phyloP scores from a whole-genome alignment of 2,113 vertebrate species.

The Elachura formosa region DNA sequence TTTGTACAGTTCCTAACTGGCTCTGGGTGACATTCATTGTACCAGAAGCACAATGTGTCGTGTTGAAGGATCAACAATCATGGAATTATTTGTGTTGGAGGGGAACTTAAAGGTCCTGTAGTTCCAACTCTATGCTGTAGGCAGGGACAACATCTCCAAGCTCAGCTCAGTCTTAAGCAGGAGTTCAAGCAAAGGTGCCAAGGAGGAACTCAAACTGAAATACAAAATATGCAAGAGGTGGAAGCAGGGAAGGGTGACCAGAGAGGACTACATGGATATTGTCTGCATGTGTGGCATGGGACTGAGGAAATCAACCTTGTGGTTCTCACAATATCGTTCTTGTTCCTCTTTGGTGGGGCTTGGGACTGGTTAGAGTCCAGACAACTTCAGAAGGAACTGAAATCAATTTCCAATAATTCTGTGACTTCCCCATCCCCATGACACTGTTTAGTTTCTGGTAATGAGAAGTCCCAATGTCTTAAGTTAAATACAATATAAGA shows the following conservation, averaged over 20 bases:
- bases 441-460: not conserved
- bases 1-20: not conserved
- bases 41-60: not conserved
- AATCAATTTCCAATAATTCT: not conserved
- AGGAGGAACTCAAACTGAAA: not conserved
- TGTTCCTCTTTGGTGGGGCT: not conserved
- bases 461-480: not conserved
- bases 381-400: not conserved
- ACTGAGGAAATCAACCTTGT: not conserved
- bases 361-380: not conserved
- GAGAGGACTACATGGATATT: not conserved
- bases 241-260: not conserved
- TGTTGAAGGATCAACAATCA: not conserved
- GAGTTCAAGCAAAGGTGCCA: not conserved
- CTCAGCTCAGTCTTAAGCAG: not conserved
- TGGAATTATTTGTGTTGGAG: not conserved
- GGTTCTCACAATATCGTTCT: not conserved
- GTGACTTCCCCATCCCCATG: rapidly evolving
- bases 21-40: not conserved
- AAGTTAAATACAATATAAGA: not conserved
- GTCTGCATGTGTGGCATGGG: rapidly evolving
- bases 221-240: not conserved
- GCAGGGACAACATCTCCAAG: not conserved
- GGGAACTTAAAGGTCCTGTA: not conserved
- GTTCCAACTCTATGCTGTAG: not conserved